Evolutionary conservation across 2,888 invertebrate genomes (phyloP).

Genomic region (Rotaria sp.): DNA sequence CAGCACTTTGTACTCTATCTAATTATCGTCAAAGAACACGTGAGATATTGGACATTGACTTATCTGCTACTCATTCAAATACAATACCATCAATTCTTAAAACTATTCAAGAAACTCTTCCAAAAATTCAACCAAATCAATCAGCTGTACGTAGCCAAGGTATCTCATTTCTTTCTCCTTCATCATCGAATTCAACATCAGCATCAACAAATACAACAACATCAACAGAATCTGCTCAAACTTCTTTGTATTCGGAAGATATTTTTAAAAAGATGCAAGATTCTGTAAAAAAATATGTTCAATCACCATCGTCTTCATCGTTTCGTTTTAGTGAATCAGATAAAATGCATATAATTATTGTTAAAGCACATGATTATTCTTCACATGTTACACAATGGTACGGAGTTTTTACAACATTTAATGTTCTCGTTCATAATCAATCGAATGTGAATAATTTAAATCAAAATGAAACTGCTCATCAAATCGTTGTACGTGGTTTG

Average conservation of each 20-base stretch:
- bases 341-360: not conserved
- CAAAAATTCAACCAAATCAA: too few species aligned
- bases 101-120: not conserved
- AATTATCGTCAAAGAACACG: not conserved
- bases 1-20: not conserved
- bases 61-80: not conserved
- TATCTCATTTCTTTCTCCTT: too few species aligned
- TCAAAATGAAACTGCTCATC: not conserved
- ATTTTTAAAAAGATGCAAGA: not conserved
- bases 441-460: not conserved
- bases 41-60: too few species aligned
- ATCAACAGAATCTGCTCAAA: too few species aligned
- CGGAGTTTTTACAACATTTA: not conserved
- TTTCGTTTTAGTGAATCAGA: not conserved
- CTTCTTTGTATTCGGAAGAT: not conserved
- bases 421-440: not conserved
- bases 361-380: not conserved
- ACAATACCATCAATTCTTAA: not conserved
- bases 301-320: not conserved
- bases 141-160: too few species aligned
- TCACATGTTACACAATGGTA: not conserved
- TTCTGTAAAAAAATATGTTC: not conserved
- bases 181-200: too few species aligned
- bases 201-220: too few species aligned
- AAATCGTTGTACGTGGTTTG: not conserved